Base-by-base conservation (phyloP, 2,888 invertebrate genomes). In the Xanthorhoe spadicearia region DNA sequence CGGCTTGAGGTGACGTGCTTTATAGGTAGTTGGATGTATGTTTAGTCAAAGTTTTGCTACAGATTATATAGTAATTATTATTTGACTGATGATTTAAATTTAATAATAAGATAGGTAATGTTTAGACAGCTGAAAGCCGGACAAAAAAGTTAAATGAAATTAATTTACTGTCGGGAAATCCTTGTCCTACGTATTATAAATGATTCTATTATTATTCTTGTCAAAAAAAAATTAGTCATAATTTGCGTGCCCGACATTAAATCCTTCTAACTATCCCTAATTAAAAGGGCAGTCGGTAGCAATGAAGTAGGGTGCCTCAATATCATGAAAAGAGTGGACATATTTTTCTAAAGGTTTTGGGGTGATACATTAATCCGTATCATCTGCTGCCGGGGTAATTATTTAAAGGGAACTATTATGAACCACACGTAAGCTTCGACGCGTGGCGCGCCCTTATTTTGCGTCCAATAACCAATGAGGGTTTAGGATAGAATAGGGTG, bases 381-480 rank as follows among this genome's bases (percentile, higher is more conserved):
- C 92, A 92, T 93, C 92, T 92, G 92, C 90, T 91, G 82, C 92
- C 83, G 82, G 81, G 84, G 90, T 90, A 92, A 93, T 92, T 92
- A 92, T 92, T 90, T 90, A 88, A 87, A 89, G 90, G 92, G 88
- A 85, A 83, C 82, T 79, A 76, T 71, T 77, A 83, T 82, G 81
- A 78, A 83, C 84, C 82, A 79, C 82, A 79, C 77, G 80, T 91
- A 92, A 92, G 87, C 87, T 81, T 75, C 67, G 69, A 77, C 91
- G 90, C 90, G 91, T 91, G 92, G 79, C 86, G 60, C 75, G 74
- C 78, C 83, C 91, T 92, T 91, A 93, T 92, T 93, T 92, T 87
- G 84, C 85, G 80, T 80, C 84, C 82, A 83, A 88, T 88, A 88
- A 86, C 87, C 87, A 86, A 90, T 89, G 13, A 88, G 82, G 83